phyloP scores from a whole-genome alignment of 2,888 invertebrate species.

The Mythimna ferrago region DNA sequence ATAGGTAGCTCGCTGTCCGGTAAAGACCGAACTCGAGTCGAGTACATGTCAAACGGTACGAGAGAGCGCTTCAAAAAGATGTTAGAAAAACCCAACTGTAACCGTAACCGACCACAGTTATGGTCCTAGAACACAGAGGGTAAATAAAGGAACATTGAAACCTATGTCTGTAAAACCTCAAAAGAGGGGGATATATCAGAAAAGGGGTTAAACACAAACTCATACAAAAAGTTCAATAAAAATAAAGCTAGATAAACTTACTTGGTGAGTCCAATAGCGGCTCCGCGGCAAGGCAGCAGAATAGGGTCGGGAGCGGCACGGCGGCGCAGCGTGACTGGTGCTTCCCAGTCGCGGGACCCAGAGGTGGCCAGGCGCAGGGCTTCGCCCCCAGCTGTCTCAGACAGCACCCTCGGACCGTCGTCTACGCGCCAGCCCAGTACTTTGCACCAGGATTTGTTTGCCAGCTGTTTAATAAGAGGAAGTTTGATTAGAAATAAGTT shows the following conservation, averaged over 20 bases:
- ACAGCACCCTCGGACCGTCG: conserved; percentile 79
- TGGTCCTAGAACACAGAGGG: too few species aligned
- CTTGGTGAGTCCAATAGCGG: conserved; percentile 83
- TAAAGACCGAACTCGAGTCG: too few species aligned
- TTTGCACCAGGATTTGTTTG: conserved; percentile 96
- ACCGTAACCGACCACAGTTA: too few species aligned
- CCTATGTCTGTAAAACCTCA: too few species aligned
- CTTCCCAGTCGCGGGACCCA: conserved; percentile 94
- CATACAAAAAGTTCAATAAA: not conserved
- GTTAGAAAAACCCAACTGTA: too few species aligned
- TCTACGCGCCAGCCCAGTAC: conserved; percentile 92
- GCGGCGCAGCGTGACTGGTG: conserved; percentile 94
- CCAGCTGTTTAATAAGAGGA: conserved; percentile 91
- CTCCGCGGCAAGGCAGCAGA: conserved; percentile 85
- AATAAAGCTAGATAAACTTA: conserved; percentile 51
- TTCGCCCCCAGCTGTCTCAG: conserved; percentile 87
- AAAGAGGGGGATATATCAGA: not conserved
- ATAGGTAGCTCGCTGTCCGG: too few species aligned
- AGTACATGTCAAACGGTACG: too few species aligned
- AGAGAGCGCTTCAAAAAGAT: too few species aligned
- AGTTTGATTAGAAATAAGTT: not conserved
- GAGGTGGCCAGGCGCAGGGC: conserved; percentile 88
- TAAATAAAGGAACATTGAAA: too few species aligned
- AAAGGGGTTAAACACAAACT: not conserved
- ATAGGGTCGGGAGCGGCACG: conserved; percentile 94